Percentiles rank a stretch among this genome's conserved stretches.
Conservation (phyloP, 1,140 invertebrate species). For the Heliothis subflexa region DNA sequence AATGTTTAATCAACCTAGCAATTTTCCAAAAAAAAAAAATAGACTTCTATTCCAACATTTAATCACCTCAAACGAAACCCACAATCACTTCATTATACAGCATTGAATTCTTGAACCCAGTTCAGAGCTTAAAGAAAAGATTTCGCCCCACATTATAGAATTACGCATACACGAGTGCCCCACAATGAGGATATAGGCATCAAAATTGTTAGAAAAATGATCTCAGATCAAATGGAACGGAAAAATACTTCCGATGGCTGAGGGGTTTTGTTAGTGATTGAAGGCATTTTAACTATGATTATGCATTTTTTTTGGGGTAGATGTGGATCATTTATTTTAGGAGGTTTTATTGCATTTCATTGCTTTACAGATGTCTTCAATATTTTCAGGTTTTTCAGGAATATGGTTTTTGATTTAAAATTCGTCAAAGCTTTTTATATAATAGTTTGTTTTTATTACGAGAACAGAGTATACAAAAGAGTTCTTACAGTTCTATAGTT, state of each 20-base stretch:
- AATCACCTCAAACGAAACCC: neutral
- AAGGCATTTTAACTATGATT: conserved; percentile 16
- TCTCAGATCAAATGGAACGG: conserved; percentile 51
- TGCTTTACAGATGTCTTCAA: neutral
- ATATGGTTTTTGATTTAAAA: too few relatives aligned
- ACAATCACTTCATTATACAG: neutral
- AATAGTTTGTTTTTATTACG: too few relatives aligned
- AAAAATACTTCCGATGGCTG: conserved; percentile 60
- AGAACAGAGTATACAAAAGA: too few relatives aligned
- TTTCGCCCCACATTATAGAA: conserved; percentile 48
- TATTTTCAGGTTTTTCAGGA: neutral
- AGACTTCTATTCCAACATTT: neutral
- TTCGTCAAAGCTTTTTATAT: too few relatives aligned
- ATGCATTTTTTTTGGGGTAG: neutral
- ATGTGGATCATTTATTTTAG: neutral
- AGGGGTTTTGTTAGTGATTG: conserved; percentile 28
- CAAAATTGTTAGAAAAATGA: conserved; percentile 49
- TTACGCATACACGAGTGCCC: conserved; percentile 60
- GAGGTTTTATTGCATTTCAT: too few relatives aligned
- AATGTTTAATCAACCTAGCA: neutral
- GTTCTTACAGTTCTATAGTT: too few relatives aligned
- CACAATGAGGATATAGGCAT: conserved; percentile 50
- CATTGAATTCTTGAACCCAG: neutral
- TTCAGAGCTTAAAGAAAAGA: conserved; percentile 6
- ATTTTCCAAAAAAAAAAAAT: neutral